Base-by-base conservation (phyloP, 2,113 vertebrate genomes). In the Stegastes partitus region DNA sequence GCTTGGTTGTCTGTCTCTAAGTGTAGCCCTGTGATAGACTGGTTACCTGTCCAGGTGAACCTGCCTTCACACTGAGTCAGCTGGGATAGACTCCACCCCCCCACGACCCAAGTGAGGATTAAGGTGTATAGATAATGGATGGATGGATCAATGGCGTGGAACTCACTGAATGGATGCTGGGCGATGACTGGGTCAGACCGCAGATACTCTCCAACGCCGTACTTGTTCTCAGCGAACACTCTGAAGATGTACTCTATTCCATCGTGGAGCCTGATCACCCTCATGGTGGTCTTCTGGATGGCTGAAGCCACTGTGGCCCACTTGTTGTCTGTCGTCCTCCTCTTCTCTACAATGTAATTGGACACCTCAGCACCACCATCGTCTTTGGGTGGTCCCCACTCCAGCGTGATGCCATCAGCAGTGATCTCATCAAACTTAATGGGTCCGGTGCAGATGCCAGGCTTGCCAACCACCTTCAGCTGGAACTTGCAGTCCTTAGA, bases 151-250 rank as follows among this genome's bases (percentile, higher is more conserved):
- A 15, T 18, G 28, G 15, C 55, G 22, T 26, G 28, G 45, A 74
- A 95, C 97, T 95, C 92, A 99, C 98, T 95, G 90, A 99, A 99
- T 81, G 98, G 98, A 96, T 99, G 98, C 82, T 96, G 97, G 71
- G 98, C 98, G 62, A 98, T 68, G 34, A 99, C 89, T 54, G 97
- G 94, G 3, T 97, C 97, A 25, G 98, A 99, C 93, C 96, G 98
- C 77, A 99, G 95, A 79, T 94, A 95, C 90, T 99, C 97, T 53
- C 98, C 98, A 71, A 99, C 92, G 68, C 98, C 98, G 0, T 99
- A 99, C 89, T 99, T 99, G 89, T 99, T 99, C 94, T 99, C 98
- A 19, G 98, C 98, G 65, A 95, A 97, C 73, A 99, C 96, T 92
- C 96, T 96, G 84, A 99, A 99, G 61, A 97, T 95, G 62, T 99